Evolutionary conservation across 2,113 vertebrate genomes (phyloP).

Genomic region (Pionites leucogaster): DNA sequence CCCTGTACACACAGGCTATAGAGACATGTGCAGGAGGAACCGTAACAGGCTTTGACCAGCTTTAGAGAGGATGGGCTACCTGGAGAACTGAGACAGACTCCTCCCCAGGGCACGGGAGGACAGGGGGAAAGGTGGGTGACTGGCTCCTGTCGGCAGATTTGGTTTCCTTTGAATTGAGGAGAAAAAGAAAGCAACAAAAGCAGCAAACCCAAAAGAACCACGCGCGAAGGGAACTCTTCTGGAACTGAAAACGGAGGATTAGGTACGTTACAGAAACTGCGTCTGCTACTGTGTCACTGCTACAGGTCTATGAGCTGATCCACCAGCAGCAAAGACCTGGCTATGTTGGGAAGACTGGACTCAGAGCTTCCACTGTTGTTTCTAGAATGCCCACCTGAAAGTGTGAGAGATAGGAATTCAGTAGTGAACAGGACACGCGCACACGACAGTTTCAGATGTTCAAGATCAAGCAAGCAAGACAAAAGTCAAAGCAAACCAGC

Average conservation of each 20-base stretch:
- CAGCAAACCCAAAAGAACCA: conserved; percentile 38
- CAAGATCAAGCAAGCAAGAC: conserved; percentile 54
- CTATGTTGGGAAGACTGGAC: conserved; percentile 98
- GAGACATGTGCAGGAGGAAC: conserved; percentile 39
- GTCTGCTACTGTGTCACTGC: conserved; percentile 83
- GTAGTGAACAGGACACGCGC: conserved; percentile 71
- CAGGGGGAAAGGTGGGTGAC: conserved; percentile 15
- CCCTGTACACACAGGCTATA: conserved; percentile 30
- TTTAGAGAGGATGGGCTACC: conserved; percentile 24
- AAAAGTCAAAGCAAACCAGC: conserved; percentile 34
- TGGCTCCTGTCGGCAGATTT: conserved; percentile 56
- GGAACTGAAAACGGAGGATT: conserved; percentile 64
- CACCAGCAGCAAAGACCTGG: conserved; percentile 99
- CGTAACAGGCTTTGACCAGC: neutral
- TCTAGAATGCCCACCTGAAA: conserved; percentile 98
- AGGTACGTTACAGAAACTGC: conserved; percentile 78
- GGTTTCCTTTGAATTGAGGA: neutral
- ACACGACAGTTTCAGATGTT: conserved; percentile 70
- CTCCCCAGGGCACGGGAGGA: conserved; percentile 32
- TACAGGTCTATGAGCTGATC: conserved; percentile 99
- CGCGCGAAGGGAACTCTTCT: conserved; percentile 70
- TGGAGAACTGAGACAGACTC: conserved; percentile 45
- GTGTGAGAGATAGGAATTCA: conserved; percentile 89
- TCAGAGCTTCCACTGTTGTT: conserved; percentile 99
- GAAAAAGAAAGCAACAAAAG: neutral